Percentiles rank a stretch among this genome's conserved stretches.
phyloP scores from a whole-genome alignment of 2,113 vertebrate species.

The Campylomormyrus tamandua region DNA sequence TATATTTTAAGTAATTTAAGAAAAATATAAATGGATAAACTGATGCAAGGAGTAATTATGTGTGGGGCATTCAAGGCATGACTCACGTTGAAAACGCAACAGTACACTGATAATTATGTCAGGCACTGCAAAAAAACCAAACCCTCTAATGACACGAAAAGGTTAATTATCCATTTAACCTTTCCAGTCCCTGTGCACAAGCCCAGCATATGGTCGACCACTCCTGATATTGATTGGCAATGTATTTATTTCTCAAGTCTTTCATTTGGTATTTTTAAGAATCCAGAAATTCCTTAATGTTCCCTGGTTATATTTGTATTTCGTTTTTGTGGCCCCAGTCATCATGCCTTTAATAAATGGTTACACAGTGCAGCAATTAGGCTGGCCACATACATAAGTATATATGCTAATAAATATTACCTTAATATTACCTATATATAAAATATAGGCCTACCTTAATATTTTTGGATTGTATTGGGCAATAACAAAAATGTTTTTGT shows the following conservation, averaged over 20 bases:
- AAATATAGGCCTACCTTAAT: not conserved
- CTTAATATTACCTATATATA: not conserved
- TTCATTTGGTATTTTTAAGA: constrained; percentile 15
- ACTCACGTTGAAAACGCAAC: not conserved
- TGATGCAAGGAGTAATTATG: not conserved
- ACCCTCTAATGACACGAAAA: constrained; percentile 23
- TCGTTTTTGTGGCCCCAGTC: not conserved
- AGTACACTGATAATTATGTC: constrained; percentile 2
- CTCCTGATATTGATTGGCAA: constrained; percentile 18
- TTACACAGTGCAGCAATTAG: not conserved
- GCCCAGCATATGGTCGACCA: constrained; percentile 21
- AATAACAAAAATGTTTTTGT: not conserved
- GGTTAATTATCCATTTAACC: constrained; percentile 35
- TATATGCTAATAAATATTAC: not conserved
- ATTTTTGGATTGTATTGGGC: not conserved
- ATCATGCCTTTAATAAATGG: not conserved
- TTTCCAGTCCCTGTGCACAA: constrained; percentile 26
- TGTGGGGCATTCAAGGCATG: not conserved
- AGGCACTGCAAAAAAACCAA: constrained; percentile 10
- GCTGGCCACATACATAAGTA: not conserved
- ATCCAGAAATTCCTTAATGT: constrained; percentile 15
- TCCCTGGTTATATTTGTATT: constrained; percentile 1
- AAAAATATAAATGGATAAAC: not conserved
- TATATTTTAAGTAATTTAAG: not conserved
- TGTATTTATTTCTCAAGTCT: constrained; percentile 11